Percentiles rank a stretch among this genome's conserved stretches.
Conservation (phyloP, 1,140 invertebrate genomes). For the Brachionus rubens region DNA sequence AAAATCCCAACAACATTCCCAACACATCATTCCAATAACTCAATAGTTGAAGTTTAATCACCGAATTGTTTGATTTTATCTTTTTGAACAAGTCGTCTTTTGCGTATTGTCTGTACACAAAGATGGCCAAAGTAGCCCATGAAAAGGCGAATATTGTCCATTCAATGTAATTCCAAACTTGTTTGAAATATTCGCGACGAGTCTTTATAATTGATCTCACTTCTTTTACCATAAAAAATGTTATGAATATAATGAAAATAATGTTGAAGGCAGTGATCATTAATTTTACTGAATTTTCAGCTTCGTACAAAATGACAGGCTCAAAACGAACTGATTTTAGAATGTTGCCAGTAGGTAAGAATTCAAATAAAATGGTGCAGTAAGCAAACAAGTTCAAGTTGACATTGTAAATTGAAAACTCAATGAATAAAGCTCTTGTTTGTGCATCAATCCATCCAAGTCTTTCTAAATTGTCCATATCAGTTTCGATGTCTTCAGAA, state of each 20-base stretch:
- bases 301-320: constrained; percentile 50
- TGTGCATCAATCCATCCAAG: background rate
- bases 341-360: too few species aligned
- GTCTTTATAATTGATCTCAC: too few species aligned
- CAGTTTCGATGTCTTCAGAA: background rate
- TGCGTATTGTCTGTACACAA: too few species aligned
- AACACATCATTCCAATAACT: constrained; percentile 22
- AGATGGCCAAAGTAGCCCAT: too few species aligned
- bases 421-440: background rate
- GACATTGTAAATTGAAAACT: background rate
- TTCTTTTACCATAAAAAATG: constrained; percentile 59
- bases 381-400: too few species aligned
- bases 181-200: too few species aligned
- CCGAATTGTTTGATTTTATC: constrained; percentile 61
- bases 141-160: too few species aligned
- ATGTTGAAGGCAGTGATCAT: constrained; percentile 58
- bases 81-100: too few species aligned
- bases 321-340: constrained; percentile 63
- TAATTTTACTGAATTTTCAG: constrained; percentile 53
- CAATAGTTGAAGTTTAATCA: constrained; percentile 55
- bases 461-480: background rate
- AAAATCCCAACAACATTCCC: background rate
- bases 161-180: too few species aligned
- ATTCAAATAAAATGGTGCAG: too few species aligned
- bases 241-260: constrained; percentile 59